phyloP scores from a whole-genome alignment of 2,113 vertebrate genomes.

The Stomatorhinus ivindoensis region DNA sequence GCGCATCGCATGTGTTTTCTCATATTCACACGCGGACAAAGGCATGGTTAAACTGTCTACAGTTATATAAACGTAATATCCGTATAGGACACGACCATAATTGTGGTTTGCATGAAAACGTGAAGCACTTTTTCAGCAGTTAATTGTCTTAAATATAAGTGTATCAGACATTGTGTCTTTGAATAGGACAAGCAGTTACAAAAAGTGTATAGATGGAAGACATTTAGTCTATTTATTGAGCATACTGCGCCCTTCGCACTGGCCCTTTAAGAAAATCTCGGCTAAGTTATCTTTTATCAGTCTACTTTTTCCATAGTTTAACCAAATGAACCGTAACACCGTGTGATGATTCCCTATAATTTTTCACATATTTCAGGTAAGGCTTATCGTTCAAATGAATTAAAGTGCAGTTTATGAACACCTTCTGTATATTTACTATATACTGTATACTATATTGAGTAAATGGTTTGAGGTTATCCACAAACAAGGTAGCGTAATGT shows the following conservation, averaged over 20 bases:
- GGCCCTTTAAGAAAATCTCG: background rate
- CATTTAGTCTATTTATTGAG: background rate
- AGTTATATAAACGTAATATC: background rate
- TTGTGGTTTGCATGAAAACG: background rate
- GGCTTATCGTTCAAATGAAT: background rate
- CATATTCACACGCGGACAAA: background rate
- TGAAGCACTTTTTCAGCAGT: background rate
- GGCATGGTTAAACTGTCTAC: background rate
- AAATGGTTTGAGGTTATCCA: background rate
- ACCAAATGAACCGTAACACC: background rate
- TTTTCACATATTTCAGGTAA: background rate
- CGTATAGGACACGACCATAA: background rate
- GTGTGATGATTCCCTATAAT: background rate
- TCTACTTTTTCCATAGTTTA: background rate
- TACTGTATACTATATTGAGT: too few relatives aligned
- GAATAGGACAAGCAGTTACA: background rate
- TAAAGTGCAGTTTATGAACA: background rate
- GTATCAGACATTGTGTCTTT: background rate
- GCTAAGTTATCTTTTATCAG: background rate
- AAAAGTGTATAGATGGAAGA: background rate
- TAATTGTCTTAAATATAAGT: background rate
- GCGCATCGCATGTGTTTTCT: background rate
- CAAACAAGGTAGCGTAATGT: background rate
- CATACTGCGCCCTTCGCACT: background rate
- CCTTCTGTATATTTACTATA: background rate